Base-by-base conservation (phyloP, 2,797 vertebrate genomes). In the Sebastes kiyomatsui region DNA sequence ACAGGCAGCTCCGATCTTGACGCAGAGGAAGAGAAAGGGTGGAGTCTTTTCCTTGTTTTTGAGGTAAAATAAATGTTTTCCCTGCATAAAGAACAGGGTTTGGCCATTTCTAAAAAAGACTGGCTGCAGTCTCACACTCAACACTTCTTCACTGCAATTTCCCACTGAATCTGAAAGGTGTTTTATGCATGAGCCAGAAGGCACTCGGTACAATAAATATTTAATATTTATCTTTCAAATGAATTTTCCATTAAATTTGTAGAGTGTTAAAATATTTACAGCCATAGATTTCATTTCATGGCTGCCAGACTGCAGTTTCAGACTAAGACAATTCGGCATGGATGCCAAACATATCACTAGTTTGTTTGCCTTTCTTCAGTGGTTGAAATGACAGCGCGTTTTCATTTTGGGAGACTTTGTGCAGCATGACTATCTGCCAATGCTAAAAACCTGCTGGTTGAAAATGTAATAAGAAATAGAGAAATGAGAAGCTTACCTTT, bases 171-270 rank as follows among this genome's bases (percentile, higher is more conserved):
- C 83, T 92, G 82, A 85, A 80, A 90, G 85, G 91, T 93, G 90
- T 93, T 95, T 93, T 90, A 95, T 94, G 93, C 92, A 92, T 93
- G 91, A 95, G 90, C 90, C 75, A 88, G 90, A 82, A 91, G 88
- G 87, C 92, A 90, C 84, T 93, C 85, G 87, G 87, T 81, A 85
- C 60, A 76, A 94, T 95, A 90, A 93, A 96, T 95, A 94, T 94
- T 95, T 95, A 80, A 96, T 94, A 94, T 95, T 94, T 93, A 94
- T 94, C 93, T 95, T 94, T 92, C 88, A 92, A 94, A 94, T 94
- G 86, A 94, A 93, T 92, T 95, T 92, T 93, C 88, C 91, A 94
- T 95, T 93, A 90, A 92, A 93, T 94, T 92, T 91, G 90, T 82
- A 92, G 88, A 90, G 83, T 79, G 88, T 80, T 95, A 77, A 96